Evolutionary conservation across 2,888 invertebrate species (phyloP), one percentile per base, ranked within the genome.

Genomic region (Agelastica alni): DNA sequence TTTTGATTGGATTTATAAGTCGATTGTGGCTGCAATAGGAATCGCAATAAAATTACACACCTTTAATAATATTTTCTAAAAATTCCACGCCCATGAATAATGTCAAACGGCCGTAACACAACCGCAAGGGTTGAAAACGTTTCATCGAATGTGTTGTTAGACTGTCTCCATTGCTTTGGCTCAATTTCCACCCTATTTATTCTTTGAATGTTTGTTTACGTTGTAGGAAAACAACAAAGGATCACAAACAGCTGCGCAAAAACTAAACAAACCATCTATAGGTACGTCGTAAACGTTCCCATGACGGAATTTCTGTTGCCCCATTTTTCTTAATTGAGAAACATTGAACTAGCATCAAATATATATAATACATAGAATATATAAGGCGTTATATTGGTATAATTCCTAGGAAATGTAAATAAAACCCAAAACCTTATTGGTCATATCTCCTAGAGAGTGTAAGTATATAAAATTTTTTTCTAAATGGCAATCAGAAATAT

Each of bases 41-140:
- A n/a, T n/a, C n/a, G n/a, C n/a, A n/a, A n/a, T n/a, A n/a, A n/a
- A n/a, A n/a, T n/a, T n/a, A n/a, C n/a, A n/a, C n/a, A n/a, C 12
- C 12, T 39, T 12, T 12, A 20, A 39, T 6, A n/a, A 12, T 20
- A 20, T 20, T 39, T 22, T 39, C 5, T 2, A 12, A 18, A 18
- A 20, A 20, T 37, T 20, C 53, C 36, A 48, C 53, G 47, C 37
- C 43, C 17, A 43, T 53, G 53, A 30, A 17, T n/a, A 18, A 37
- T 60, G 48, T 39, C 37, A 39, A 39, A 53, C 53, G 56, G 49
- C 39, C 17, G 39, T 46, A 53, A 58, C 57, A 58, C 62, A 65
- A 70, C 67, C 70, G 64, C 69, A 68, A 68, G 68, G 69, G 68
- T 66, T 69, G 68, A 64, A 65, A 67, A 65, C 63, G 63, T 59